These are phyloP conservation scores for Picathartes gymnocephalus DNA, from an alignment of 2,113 vertebrate genomes.

Conservation along the genomic window DNA sequence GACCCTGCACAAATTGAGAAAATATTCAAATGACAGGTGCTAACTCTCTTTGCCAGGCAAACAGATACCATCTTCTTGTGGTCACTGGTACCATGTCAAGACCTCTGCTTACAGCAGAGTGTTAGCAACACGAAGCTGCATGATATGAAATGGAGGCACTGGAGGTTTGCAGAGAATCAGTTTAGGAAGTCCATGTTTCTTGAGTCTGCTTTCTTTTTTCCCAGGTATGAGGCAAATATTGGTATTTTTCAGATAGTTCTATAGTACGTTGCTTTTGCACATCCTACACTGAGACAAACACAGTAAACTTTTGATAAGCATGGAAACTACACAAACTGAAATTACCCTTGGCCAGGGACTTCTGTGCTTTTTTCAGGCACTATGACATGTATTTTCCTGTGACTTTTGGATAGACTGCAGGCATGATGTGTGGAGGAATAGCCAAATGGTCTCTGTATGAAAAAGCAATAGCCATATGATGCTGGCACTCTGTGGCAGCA, in stretches of 20 bases:
- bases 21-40: background rate
- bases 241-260: background rate
- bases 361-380: background rate
- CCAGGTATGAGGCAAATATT: background rate
- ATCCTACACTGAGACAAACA: background rate
- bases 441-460: background rate
- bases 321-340: background rate
- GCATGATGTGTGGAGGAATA: background rate
- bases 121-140: background rate
- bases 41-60: background rate
- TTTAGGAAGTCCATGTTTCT: background rate
- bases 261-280: background rate
- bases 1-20: background rate
- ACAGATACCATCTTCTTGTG: background rate
- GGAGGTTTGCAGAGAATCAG: background rate
- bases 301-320: background rate
- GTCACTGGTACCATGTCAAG: background rate
- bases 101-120: background rate
- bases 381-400: background rate
- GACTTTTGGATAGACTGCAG: background rate
- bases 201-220: background rate
- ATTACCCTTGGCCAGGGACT: background rate
- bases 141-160: background rate
- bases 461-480: background rate
- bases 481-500: background rate